Conservation (phyloP, 2,797 vertebrate species). For the Pseudomugil gertrudae region DNA sequence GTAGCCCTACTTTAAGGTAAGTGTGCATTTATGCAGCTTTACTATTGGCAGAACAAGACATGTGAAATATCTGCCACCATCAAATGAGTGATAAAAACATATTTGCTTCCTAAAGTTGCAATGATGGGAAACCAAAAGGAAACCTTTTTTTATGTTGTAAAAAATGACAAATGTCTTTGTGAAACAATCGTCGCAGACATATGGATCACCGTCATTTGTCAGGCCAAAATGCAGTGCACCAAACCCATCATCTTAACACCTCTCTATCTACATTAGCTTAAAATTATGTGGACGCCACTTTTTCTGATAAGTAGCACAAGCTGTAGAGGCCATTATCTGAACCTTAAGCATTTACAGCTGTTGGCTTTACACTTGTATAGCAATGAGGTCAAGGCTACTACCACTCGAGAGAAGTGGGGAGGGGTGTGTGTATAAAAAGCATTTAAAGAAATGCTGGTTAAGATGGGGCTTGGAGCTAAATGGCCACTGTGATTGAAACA, state of each 20-base stretch:
- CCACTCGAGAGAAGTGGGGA: background rate
- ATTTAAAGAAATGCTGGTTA: slow-evolving; percentile 2
- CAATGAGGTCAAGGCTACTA: slow-evolving; percentile 31
- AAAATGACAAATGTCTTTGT: background rate
- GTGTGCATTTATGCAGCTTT: background rate
- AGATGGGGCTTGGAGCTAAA: slow-evolving; percentile 1
- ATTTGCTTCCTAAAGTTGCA: background rate
- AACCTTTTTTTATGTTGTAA: background rate
- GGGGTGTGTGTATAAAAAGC: background rate
- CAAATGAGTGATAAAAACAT: background rate
- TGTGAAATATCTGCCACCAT: background rate
- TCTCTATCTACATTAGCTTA: background rate
- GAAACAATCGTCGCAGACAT: too few relatives aligned
- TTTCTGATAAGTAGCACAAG: background rate
- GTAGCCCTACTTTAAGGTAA: background rate
- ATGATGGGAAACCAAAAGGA: too few relatives aligned
- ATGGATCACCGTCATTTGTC: too few relatives aligned
- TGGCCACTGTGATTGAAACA: slow-evolving; percentile 20
- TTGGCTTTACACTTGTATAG: slow-evolving; percentile 6
- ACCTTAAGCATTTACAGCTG: slow-evolving; percentile 4
- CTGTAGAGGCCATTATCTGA: slow-evolving; percentile 9
- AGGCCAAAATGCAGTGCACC: background rate
- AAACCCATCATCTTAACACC: background rate
- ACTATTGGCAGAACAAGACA: background rate
- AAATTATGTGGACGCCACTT: background rate